Percentiles rank a stretch among this genome's conserved stretches.
Evolutionary conservation across 2,888 invertebrate genomes (phyloP).

Genomic region (Agrilus cyanescens): DNA sequence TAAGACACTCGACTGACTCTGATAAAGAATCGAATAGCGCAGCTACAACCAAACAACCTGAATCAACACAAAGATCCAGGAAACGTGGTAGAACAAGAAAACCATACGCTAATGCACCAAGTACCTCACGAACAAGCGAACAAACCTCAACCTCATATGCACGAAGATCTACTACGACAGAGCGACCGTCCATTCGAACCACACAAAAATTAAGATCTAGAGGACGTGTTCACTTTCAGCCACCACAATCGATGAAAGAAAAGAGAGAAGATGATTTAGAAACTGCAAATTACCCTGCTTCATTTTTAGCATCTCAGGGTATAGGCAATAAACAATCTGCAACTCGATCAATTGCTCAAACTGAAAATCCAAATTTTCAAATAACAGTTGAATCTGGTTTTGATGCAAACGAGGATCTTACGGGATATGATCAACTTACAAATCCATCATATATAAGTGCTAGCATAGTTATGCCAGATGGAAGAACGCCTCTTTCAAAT

Average conservation of each 20-base stretch:
- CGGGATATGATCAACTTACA: conserved; percentile 42
- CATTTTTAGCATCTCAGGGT: conserved; percentile 23
- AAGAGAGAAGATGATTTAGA: conserved; percentile 30
- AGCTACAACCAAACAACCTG: conserved; percentile 1
- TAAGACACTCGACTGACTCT: too few relatives aligned
- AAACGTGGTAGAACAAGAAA: neutral
- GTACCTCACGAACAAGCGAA: too few relatives aligned
- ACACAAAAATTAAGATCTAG: conserved; percentile 34
- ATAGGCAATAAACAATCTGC: conserved; percentile 14
- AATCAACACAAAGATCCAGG: conserved; percentile 29
- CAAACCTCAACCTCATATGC: too few relatives aligned
- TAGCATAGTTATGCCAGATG: too few relatives aligned
- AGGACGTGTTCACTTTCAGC: conserved; percentile 42
- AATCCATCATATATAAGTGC: conserved; percentile 33
- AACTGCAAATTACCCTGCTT: conserved; percentile 38
- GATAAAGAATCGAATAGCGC: too few relatives aligned
- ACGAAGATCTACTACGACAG: neutral
- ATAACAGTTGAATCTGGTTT: conserved; percentile 29
- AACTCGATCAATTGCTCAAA: conserved; percentile 11
- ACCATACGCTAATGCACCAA: too few relatives aligned
- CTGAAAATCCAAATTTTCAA: conserved; percentile 33
- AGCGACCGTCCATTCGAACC: neutral
- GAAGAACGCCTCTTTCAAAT: neutral
- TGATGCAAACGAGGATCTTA: conserved; percentile 23
- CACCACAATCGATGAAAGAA: conserved; percentile 28